Percentiles rank a stretch among this genome's conserved stretches.
phyloP scores from a whole-genome alignment of 23 tunicate genomes.

The Trididemnum miniatum region DNA sequence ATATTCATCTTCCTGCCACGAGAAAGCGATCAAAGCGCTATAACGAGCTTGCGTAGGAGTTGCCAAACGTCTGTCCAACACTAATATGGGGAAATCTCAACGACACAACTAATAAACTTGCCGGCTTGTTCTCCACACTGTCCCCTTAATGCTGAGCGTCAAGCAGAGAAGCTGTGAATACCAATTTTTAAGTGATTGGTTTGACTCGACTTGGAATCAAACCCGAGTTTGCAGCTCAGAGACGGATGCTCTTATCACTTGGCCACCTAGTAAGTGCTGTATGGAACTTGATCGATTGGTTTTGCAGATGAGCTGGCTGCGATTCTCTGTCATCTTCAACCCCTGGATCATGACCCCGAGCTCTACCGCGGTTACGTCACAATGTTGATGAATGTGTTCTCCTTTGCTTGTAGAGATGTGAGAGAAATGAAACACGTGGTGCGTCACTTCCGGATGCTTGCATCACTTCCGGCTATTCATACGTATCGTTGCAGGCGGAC shows the following conservation, averaged over 20 bases:
- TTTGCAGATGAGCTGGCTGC: slow-evolving; percentile 64
- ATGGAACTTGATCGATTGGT: neutral
- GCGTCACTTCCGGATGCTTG: neutral
- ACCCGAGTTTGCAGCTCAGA: too few relatives aligned
- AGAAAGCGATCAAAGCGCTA: too few relatives aligned
- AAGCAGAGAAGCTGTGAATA: too few relatives aligned
- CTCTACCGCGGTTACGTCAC: slow-evolving; percentile 60
- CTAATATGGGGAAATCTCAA: too few relatives aligned
- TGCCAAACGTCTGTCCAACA: neutral
- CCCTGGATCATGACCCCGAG: slow-evolving; percentile 45
- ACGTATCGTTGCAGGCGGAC: slow-evolving; percentile 63
- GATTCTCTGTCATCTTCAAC: slow-evolving; percentile 52
- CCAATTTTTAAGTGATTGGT: too few relatives aligned
- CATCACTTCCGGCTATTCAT: neutral
- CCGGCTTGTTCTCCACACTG: too few relatives aligned
- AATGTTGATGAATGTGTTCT: slow-evolving; percentile 60
- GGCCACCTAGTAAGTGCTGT: neutral
- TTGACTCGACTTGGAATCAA: too few relatives aligned
- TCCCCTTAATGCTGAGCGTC: too few relatives aligned
- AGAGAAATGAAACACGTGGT: slow-evolving; percentile 77
- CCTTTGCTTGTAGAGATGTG: slow-evolving; percentile 65
- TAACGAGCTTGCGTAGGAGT: too few relatives aligned
- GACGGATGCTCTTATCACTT: too few relatives aligned
- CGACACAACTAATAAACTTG: too few relatives aligned
- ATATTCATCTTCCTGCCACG: too few relatives aligned